Evolutionary conservation across 2,888 invertebrate species (phyloP).

Genomic region (Tipula vernalis): DNA sequence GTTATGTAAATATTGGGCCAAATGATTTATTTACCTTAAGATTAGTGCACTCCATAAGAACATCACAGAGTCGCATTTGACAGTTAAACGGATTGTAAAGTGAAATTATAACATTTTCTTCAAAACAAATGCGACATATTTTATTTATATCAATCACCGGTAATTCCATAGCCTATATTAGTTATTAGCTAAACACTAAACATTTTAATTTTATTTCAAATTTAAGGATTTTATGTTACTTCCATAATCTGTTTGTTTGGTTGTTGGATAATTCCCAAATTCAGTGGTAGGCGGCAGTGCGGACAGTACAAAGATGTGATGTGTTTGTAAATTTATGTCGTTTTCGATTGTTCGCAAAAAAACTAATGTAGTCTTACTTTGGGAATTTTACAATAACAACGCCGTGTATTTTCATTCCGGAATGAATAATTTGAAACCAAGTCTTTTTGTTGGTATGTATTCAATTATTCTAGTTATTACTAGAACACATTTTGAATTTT

Average conservation of each 20-base stretch:
- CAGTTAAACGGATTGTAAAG: not conserved
- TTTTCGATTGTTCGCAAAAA: too few relatives aligned
- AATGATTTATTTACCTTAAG: not conserved
- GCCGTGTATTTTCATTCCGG: too few relatives aligned
- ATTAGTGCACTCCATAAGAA: not conserved
- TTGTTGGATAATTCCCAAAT: not conserved
- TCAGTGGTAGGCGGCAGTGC: not conserved
- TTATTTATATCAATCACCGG: slow-evolving; percentile 19
- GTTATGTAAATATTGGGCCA: not conserved
- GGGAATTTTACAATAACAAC: too few relatives aligned
- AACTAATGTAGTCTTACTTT: too few relatives aligned
- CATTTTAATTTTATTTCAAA: not conserved
- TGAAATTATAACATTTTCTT: slow-evolving; percentile 24
- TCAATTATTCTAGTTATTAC: too few relatives aligned
- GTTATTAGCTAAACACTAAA: not conserved
- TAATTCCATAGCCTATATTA: not conserved
- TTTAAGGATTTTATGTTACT: not conserved
- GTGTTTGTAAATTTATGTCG: not conserved
- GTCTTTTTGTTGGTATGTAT: too few relatives aligned
- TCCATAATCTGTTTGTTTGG: not conserved
- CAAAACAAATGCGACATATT: slow-evolving; percentile 28
- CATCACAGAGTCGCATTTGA: not conserved
- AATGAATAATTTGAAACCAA: too few relatives aligned
- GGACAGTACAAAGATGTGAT: not conserved
- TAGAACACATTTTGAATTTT: too few relatives aligned